Conservation (phyloP, 2,888 invertebrate species). For the Esperia sulphurella region DNA sequence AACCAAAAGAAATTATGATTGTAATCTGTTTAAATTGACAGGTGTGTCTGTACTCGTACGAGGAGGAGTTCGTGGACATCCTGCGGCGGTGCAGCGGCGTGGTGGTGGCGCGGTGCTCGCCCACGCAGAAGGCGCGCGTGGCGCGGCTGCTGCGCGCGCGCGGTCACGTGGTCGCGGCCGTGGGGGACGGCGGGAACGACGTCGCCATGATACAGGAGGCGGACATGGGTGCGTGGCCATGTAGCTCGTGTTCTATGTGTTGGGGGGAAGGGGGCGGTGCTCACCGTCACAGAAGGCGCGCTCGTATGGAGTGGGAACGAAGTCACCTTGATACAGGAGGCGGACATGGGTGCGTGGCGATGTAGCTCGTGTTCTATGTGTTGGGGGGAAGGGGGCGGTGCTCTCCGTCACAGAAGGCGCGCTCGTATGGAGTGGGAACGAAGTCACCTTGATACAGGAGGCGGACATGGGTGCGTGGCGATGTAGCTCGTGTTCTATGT, state of each 20-base stretch:
- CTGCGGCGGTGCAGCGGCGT: constrained; percentile 87
- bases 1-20: too few relatives aligned
- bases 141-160: constrained; percentile 65
- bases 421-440: constrained; percentile 97
- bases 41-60: constrained; percentile 85
- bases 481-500: too few relatives aligned
- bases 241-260: constrained; percentile 19
- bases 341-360: constrained; percentile 87
- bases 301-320: constrained; percentile 98
- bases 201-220: constrained; percentile 98
- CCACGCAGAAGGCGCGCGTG: constrained; percentile 91
- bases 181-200: constrained; percentile 99
- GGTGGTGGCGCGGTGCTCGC: constrained; percentile 94
- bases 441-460: constrained; percentile 97
- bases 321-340: constrained; percentile 97
- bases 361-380: constrained; percentile 20
- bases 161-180: constrained; percentile 89
- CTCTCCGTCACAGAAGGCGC: constrained; percentile 94
- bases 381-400: constrained; percentile 90
- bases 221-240: constrained; percentile 85
- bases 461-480: constrained; percentile 89
- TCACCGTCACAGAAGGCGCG: constrained; percentile 94
- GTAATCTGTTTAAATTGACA: too few relatives aligned
- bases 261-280: constrained; percentile 91
- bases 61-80: constrained; percentile 84